Conservation (phyloP, 2,113 vertebrate species). For the Dissostichus mawsoni region DNA sequence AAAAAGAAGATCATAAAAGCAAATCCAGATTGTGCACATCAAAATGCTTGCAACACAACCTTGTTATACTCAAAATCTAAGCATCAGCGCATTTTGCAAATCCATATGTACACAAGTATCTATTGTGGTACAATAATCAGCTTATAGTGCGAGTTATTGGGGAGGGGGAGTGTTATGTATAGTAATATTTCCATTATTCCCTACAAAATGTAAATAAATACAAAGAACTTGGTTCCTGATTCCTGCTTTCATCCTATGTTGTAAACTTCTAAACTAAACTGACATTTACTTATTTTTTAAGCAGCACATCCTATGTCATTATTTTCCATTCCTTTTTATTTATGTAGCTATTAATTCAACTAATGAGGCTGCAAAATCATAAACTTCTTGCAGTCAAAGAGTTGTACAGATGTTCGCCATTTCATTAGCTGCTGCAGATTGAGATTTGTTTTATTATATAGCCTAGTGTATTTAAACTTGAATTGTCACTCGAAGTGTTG, state of each 20-base stretch:
- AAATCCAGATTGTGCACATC: conserved; percentile 45
- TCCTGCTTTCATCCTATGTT: conserved; percentile 42
- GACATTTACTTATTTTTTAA: conserved; percentile 40
- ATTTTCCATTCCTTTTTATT: conserved; percentile 45
- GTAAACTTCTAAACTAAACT: conserved; percentile 43
- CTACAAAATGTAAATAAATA: conserved; percentile 68
- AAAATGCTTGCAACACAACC: conserved; percentile 43
- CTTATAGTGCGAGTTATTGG: conserved; percentile 13
- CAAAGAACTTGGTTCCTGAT: conserved; percentile 31
- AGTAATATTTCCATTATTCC: conserved; percentile 41
- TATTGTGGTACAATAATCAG: conserved; percentile 17
- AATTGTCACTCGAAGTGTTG: conserved; percentile 47
- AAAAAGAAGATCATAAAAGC: conserved; percentile 25
- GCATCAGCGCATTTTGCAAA: conserved; percentile 26
- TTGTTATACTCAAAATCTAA: conserved; percentile 26
- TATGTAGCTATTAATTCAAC: conserved; percentile 50
- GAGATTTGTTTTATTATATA: conserved; percentile 38
- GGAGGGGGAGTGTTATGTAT: conserved; percentile 18
- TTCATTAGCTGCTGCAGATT: conserved; percentile 27
- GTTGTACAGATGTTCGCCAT: conserved; percentile 42
- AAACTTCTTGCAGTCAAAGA: conserved; percentile 29
- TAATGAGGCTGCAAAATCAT: conserved; percentile 12
- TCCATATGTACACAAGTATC: conserved; percentile 13
- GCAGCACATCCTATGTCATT: conserved; percentile 16
- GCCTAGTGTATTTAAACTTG: conserved; percentile 36